These are phyloP conservation scores for Ciconia maguari DNA, from an alignment of 2,113 vertebrate genomes.

Conservation along the genomic window DNA sequence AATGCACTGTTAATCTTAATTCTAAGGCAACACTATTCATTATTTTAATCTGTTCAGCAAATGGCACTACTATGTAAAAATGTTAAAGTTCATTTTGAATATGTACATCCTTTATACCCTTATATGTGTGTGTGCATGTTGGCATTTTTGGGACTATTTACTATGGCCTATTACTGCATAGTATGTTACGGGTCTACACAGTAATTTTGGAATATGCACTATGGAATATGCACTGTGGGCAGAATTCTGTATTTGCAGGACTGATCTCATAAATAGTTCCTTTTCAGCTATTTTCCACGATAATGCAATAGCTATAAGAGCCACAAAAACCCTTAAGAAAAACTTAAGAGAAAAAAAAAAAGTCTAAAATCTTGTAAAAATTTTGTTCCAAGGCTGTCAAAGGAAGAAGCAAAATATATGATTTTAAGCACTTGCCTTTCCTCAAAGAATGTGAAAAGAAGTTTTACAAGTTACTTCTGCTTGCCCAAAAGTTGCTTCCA, in stretches of 20 bases:
- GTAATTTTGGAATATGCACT: neutral
- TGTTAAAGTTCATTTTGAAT: neutral
- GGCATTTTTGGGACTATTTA: neutral
- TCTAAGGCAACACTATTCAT: neutral
- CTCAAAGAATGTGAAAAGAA: neutral
- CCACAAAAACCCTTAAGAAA: neutral
- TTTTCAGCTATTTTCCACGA: neutral
- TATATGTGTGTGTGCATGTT: neutral
- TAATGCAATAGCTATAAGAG: neutral
- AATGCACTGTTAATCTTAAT: neutral
- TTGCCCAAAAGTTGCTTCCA: neutral
- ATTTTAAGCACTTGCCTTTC: neutral
- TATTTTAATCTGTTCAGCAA: neutral
- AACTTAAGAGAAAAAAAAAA: neutral
- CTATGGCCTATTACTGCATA: neutral
- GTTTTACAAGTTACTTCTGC: slow-evolving; percentile 14
- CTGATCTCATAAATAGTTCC: neutral
- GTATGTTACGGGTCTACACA: neutral
- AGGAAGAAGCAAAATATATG: neutral
- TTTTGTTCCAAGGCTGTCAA: neutral
- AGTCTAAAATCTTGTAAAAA: neutral
- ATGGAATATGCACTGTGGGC: neutral
- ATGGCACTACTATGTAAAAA: neutral
- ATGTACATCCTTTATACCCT: neutral
- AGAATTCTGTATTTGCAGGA: neutral